A percentile compares a stretch with the other conserved stretches of the same genome.
Conservation (phyloP, 1,140 invertebrate genomes). For the Phocides pigmalion region DNA sequence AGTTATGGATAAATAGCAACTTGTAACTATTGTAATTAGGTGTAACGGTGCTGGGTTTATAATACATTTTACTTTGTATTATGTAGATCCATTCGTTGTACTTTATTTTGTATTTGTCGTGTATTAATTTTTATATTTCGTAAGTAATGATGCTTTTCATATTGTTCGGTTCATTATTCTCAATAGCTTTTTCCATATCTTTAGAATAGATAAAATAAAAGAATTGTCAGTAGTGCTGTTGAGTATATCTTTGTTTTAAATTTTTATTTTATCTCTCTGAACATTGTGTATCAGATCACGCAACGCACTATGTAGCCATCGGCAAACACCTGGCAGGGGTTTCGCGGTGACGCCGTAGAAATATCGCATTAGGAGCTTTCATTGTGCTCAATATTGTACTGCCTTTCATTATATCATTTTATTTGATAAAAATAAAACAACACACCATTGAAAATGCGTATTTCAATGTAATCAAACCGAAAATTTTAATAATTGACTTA, state of each 20-base stretch:
- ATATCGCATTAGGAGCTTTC: background rate
- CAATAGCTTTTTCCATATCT: constrained; percentile 48
- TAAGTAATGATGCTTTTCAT: constrained; percentile 68
- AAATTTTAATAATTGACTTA: background rate
- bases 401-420: background rate
- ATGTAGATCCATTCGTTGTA: constrained; percentile 75
- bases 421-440: background rate
- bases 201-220: constrained; percentile 51
- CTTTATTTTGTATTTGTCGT: constrained; percentile 72
- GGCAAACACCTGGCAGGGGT: background rate
- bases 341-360: background rate
- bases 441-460: background rate
- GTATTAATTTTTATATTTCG: constrained; percentile 58
- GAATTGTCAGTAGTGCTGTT: constrained; percentile 44
- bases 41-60: constrained; percentile 81
- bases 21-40: constrained; percentile 80
- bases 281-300: constrained; percentile 42
- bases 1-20: constrained; percentile 68
- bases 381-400: background rate
- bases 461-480: background rate
- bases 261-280: constrained; percentile 40
- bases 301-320: constrained; percentile 44
- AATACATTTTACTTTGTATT: constrained; percentile 77
- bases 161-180: constrained; percentile 81
- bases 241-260: constrained; percentile 46